Evolutionary conservation across 2,888 invertebrate genomes (phyloP).

Genomic region (Anodontia alba): DNA sequence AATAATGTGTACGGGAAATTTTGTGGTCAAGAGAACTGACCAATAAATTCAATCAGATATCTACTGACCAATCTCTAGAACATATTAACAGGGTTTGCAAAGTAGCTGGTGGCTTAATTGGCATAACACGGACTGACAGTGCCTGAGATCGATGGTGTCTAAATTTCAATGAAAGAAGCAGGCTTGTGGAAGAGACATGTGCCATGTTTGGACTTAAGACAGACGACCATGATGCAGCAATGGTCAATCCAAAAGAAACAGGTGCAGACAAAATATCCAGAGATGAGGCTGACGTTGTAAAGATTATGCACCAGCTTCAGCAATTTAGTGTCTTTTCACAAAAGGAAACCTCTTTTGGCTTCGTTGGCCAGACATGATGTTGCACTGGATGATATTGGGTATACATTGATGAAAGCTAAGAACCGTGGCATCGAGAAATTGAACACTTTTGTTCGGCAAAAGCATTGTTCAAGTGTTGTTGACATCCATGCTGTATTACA

Average conservation of each 20-base stretch:
- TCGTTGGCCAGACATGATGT: conserved; percentile 7
- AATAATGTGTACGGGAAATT: conserved; percentile 21
- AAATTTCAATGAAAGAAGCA: conserved; percentile 19
- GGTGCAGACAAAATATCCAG: not conserved
- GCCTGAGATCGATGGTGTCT: conserved; percentile 30
- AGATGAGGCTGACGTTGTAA: not conserved
- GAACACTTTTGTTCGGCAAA: too few relatives aligned
- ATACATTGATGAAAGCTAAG: too few relatives aligned
- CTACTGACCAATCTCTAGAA: conserved; percentile 32
- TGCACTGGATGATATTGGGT: too few relatives aligned
- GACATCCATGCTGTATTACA: too few relatives aligned
- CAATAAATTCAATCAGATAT: conserved; percentile 31
- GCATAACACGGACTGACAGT: conserved; percentile 30
- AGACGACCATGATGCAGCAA: not conserved
- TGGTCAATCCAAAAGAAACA: not conserved
- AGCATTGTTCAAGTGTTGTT: too few relatives aligned
- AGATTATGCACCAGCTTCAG: conserved; percentile 1
- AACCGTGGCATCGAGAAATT: too few relatives aligned
- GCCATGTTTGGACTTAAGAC: not conserved
- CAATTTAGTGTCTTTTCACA: conserved; percentile 1
- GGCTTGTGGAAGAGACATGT: not conserved
- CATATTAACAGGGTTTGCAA: conserved; percentile 29
- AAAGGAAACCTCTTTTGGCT: not conserved
- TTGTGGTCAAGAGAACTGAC: conserved; percentile 23
- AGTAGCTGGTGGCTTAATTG: conserved; percentile 31